Conservation (phyloP, 1,140 invertebrate genomes). For the Zaprionus taronus region DNA sequence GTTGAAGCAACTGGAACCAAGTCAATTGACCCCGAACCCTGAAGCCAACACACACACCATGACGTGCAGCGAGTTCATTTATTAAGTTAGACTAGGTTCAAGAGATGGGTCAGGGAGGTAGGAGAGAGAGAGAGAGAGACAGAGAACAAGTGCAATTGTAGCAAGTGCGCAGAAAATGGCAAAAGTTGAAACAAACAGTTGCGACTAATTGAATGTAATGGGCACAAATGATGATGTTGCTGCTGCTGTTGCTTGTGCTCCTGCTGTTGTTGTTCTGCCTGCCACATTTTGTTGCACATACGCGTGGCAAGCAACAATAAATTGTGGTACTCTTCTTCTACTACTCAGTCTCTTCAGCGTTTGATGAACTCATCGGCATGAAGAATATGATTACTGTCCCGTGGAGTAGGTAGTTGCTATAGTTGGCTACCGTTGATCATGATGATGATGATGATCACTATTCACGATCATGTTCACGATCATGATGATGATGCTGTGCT, state of each 20-base stretch:
- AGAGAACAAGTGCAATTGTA: not conserved
- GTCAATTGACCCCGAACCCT: constrained; percentile 44
- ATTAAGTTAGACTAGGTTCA: constrained; percentile 47
- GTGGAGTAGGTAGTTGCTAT: constrained; percentile 51
- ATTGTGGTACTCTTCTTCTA: constrained; percentile 64
- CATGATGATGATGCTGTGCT: constrained; percentile 65
- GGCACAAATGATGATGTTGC: constrained; percentile 70
- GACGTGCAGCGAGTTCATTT: constrained; percentile 9
- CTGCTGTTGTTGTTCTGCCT: constrained; percentile 22
- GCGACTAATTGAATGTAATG: constrained; percentile 80
- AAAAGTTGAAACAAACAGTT: constrained; percentile 65
- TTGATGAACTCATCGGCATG: constrained; percentile 75
- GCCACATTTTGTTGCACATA: constrained; percentile 30
- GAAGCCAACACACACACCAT: constrained; percentile 1
- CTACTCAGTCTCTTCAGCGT: constrained; percentile 41
- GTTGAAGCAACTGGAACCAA: constrained; percentile 12
- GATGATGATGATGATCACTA: constrained; percentile 27
- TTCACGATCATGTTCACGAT: constrained; percentile 41
- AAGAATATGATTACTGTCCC: constrained; percentile 36
- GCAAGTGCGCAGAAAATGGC: constrained; percentile 72
- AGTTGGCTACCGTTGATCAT: constrained; percentile 56
- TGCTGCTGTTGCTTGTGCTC: constrained; percentile 29
- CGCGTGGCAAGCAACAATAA: constrained; percentile 52
- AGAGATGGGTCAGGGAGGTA: too few relatives aligned
- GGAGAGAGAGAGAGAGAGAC: not conserved